phyloP scores from a whole-genome alignment of 2,113 vertebrate genomes.

The Picathartes gymnocephalus region DNA sequence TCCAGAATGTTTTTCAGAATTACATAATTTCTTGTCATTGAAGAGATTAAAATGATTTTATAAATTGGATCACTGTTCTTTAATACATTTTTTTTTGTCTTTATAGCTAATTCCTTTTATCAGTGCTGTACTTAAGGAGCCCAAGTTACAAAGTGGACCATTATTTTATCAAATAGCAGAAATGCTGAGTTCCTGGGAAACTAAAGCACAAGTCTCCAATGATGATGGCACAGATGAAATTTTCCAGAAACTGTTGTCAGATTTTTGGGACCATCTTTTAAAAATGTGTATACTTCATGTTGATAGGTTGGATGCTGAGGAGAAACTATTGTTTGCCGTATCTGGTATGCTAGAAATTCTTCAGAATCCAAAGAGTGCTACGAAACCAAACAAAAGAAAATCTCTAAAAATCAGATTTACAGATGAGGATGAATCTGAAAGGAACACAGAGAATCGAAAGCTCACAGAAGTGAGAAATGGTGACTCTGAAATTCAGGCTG shows the following conservation, averaged over 20 bases:
- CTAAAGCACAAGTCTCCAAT: constrained; percentile 64
- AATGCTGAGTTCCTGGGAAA: constrained; percentile 87
- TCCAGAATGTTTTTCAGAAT: background rate
- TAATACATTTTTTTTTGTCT: background rate
- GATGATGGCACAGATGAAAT: constrained; percentile 15
- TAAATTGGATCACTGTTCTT: background rate
- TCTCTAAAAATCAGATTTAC: constrained; percentile 79
- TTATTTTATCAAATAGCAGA: constrained; percentile 84
- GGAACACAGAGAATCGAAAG: constrained; percentile 10
- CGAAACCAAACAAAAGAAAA: constrained; percentile 74
- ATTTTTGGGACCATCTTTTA: constrained; percentile 86
- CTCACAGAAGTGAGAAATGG: background rate
- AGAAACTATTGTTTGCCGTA: constrained; percentile 76
- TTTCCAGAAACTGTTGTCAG: constrained; percentile 77
- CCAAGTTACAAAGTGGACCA: constrained; percentile 80
- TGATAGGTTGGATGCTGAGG: constrained; percentile 74
- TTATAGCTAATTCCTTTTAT: constrained; percentile 85
- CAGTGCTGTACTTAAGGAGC: constrained; percentile 74
- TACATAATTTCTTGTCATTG: background rate
- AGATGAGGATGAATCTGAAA: constrained; percentile 61
- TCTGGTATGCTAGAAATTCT: constrained; percentile 84
- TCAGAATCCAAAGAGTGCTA: constrained; percentile 73
- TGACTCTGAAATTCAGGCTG: constrained; percentile 33
- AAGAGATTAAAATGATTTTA: background rate
- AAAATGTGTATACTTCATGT: constrained; percentile 75